Base-by-base conservation (phyloP, 1,140 invertebrate species). In the Magallana gigas region DNA sequence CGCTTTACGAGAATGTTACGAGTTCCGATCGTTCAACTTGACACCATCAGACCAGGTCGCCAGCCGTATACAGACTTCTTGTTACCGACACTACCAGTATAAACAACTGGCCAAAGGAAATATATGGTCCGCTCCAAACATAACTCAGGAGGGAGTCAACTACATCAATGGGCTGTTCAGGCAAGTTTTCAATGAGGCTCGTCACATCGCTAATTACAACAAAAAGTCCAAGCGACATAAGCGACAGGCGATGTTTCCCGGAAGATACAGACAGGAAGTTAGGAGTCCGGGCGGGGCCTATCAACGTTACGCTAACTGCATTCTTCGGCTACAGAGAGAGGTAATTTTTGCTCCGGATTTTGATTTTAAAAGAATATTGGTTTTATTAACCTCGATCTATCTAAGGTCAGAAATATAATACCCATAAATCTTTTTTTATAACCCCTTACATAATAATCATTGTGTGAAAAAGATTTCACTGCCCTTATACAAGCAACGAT, bases 121-220 rank as follows among this genome's bases (percentile, higher is more conserved):
- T 6, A 57, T 57, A 9, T 29, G 23, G 8, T 76, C 68, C 36
- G 18, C 81, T 4, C 9, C 48, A 57, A 83, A 83, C 14, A 56
- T 83, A 11, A 83, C 81, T 16, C 5, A 83, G 14, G 81, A 58
- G 16, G 81, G 81, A 16, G n/a, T 83, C n/a, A 83, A 83, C 81
- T 83, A 83, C 81, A 83, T 83, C 16, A 18, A 83, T 23, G 48
- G 48, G 9, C n/a, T 83, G n/a, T 57, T 83, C 48, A 18, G 81
- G 56, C 81, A 83, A 83, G 57, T 83, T 56, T 83, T 83, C 48
- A 83, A 57, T n/a, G 81, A 83, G 48, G 81, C 81, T n/a, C 57
- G 57, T 9, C 36, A 83, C 8, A 29, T 76, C 36, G 68, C 68
- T 8, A 76, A 5, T 12, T 23, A 76, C 14, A 76, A 9, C 11